Evolutionary conservation across 2,113 vertebrate species (phyloP).

Genomic region (Charadrius vociferus): DNA sequence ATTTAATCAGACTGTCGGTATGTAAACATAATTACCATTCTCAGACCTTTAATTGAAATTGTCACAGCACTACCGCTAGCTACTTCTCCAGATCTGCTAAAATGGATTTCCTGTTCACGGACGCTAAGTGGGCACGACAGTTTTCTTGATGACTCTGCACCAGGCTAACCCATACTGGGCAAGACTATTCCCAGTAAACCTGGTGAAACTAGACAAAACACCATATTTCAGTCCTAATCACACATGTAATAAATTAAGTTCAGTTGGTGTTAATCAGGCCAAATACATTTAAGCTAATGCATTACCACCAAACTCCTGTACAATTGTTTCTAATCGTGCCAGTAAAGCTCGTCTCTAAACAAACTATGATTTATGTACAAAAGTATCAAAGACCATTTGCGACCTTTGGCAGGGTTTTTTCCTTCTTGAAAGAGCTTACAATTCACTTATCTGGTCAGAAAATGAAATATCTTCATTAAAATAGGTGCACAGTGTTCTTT

Average conservation of each 20-base stretch:
- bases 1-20: slow-evolving; percentile 54
- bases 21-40: slow-evolving; percentile 64
- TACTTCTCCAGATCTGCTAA: neutral
- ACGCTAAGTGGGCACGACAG: neutral
- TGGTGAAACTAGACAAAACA: neutral
- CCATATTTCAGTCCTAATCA: neutral
- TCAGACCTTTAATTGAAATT: slow-evolving; percentile 65
- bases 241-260: neutral
- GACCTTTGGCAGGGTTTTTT: neutral
- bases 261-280: neutral
- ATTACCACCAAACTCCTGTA: neutral
- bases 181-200: neutral
- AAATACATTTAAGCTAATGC: neutral
- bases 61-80: neutral
- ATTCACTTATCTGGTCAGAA: neutral
- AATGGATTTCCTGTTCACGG: neutral
- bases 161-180: neutral
- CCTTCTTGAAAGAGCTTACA: neutral
- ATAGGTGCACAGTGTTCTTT: neutral
- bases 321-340: neutral
- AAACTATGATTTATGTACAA: neutral
- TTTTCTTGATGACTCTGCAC: neutral
- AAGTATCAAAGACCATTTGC: neutral
- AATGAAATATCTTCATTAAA: neutral
- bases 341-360: neutral